Base-by-base conservation (phyloP, 2,113 vertebrate genomes). In the Nibea coibor region DNA sequence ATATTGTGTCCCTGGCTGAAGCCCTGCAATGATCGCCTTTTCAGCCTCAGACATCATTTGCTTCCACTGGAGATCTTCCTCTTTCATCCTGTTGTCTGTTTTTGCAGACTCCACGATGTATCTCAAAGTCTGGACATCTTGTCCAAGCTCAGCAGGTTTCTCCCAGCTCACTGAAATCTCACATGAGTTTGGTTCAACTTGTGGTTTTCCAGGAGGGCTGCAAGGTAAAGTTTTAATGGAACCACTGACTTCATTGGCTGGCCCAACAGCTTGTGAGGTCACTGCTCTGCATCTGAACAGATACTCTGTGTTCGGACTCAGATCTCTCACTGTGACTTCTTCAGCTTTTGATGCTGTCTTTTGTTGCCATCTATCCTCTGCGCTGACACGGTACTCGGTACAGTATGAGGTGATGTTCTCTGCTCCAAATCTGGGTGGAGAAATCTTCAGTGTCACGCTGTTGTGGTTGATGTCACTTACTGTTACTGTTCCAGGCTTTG, bases 241-340 rank as follows among this genome's bases (percentile, higher is more conserved):
- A 47, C 48, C 74, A 19, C 3, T 79, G 70, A 80, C n/a, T 35
- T 63, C 69, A 63, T 19, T n/a, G 53, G 74, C 70, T 9, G 87
- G 88, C 3, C 88, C 85, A 0, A 82, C 3, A 47, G 88, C 90
- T 22, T 51, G 58, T 67, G 82, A 62, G 69, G 85, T 84, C 72
- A 78, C 82, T 28, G 86, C 88, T 84, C 84, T 83, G 64, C 75
- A 88, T 57, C 75, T 80, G 80, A 91, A 75, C 57, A 48, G 16
- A 2, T 86, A 88, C 70, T 82, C 17, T 47, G 72, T 82, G 75
- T 87, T 57, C 2, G 75, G 82, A 16, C 68, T 81, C 82, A 90
- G 84, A 20, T 20, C 16, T 9, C 47, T 80, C 74, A 87, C 79
- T 54, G 73, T 68, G 50, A 87, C 53, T 31, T 83, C 76, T 56